Evolutionary conservation across 2,113 vertebrate genomes (phyloP).

Genomic region (Tiliqua scincoides): DNA sequence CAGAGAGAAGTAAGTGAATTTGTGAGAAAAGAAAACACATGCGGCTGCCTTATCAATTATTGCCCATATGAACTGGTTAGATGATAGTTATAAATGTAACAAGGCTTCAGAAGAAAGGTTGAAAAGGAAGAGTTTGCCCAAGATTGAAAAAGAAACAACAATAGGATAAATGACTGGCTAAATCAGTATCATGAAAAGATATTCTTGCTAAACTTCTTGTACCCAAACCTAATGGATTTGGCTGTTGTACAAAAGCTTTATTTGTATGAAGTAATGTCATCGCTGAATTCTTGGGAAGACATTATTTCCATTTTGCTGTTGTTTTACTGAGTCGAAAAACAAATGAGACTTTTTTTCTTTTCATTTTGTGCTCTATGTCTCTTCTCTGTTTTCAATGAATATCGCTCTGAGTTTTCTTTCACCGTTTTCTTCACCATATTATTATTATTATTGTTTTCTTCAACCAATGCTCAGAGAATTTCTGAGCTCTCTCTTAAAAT

Average conservation of each 20-base stretch:
- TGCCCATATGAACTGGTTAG: no score
- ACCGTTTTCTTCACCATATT: no score
- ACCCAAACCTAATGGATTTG: background rate
- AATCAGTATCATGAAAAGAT: background rate
- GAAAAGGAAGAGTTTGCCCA: background rate
- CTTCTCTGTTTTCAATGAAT: background rate
- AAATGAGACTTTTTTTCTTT: background rate
- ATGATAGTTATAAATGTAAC: no score
- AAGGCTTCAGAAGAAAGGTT: no score
- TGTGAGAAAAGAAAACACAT: no score
- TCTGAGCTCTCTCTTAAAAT: background rate
- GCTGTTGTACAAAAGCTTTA: background rate
- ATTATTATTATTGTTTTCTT: no score
- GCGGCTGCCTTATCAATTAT: no score
- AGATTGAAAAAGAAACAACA: background rate
- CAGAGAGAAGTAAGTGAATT: no score
- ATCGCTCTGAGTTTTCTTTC: background rate
- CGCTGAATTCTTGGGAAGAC: background rate
- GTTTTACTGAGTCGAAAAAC: background rate
- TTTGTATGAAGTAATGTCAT: background rate
- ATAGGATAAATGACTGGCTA: background rate
- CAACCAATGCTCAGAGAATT: background rate
- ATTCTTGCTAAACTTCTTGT: background rate
- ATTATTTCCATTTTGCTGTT: background rate
- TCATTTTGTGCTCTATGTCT: background rate